phyloP scores from a whole-genome alignment of 2,113 vertebrate species.

The Poecilia latipinna region DNA sequence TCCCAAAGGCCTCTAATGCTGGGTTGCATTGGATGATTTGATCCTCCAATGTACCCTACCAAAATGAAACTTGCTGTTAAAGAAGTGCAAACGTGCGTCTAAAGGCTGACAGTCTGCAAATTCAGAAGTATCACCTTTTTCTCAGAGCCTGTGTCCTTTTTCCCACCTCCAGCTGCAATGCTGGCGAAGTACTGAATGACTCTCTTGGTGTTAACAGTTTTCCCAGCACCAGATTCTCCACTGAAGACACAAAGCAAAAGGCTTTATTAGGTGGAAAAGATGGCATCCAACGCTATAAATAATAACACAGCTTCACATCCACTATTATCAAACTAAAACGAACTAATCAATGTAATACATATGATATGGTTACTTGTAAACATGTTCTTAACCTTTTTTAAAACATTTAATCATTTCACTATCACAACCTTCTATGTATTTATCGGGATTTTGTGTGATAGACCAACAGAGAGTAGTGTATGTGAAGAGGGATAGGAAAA shows the following conservation, averaged over 20 bases:
- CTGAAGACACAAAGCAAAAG: slow-evolving; percentile 62
- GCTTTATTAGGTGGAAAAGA: background rate
- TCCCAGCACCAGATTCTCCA: slow-evolving; percentile 94
- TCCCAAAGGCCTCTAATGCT: slow-evolving; percentile 87
- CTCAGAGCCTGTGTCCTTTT: slow-evolving; percentile 82
- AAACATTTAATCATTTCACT: background rate
- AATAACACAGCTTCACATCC: too few species aligned
- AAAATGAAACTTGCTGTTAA: slow-evolving; percentile 35
- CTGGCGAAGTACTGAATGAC: slow-evolving; percentile 95
- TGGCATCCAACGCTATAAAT: too few species aligned
- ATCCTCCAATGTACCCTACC: slow-evolving; percentile 86
- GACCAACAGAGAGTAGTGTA: background rate
- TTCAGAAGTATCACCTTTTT: slow-evolving; percentile 80
- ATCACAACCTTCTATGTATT: background rate
- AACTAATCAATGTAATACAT: too few species aligned
- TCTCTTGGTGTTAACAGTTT: slow-evolving; percentile 93
- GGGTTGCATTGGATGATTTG: slow-evolving; percentile 89
- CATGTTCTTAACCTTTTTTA: background rate
- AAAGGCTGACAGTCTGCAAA: background rate
- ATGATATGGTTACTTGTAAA: background rate
- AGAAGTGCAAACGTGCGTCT: background rate
- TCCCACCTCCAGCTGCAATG: slow-evolving; percentile 86
- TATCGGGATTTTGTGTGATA: background rate
- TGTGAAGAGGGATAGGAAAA: background rate
- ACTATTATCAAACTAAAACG: too few species aligned